Evolutionary conservation across 37 sponge, comb jelly and placozoan genomes (phyloP).

Genomic region (Ianthella basta): DNA sequence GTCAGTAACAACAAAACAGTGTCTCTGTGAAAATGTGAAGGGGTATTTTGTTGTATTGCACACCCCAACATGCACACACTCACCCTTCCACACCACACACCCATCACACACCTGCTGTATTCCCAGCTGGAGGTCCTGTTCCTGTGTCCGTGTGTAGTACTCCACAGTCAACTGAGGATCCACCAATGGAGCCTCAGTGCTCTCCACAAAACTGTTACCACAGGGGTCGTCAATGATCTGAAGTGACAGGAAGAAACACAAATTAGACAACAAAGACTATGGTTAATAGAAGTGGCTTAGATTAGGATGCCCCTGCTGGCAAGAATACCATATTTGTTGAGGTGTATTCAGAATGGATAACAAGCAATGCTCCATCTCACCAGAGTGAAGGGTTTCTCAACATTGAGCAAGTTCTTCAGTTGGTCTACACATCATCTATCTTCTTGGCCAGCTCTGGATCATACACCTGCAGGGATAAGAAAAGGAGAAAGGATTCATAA

Average conservation of each 20-base stretch:
- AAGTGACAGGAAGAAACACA: not conserved
- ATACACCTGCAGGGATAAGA: not conserved
- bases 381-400: not conserved
- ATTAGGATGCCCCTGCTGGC: too few species aligned
- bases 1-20: not conserved
- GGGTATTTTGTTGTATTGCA: too few species aligned
- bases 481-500: not conserved
- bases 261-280: not conserved
- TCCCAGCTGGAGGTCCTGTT: conserved; percentile 74
- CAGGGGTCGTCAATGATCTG: conserved; percentile 93
- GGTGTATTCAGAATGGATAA: conserved; percentile 1
- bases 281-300: not conserved
- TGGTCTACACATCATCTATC: conserved; percentile 71
- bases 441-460: conserved; percentile 66
- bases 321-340: too few species aligned
- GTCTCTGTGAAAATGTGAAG: not conserved
- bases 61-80: not conserved
- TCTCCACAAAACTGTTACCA: conserved; percentile 96
- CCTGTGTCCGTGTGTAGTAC: conserved; percentile 68
- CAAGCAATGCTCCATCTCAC: conserved; percentile 39
- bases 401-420: conserved; percentile 31
- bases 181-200: conserved; percentile 48
- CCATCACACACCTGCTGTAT: not conserved
- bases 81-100: not conserved
- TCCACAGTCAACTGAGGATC: conserved; percentile 67